Base-by-base conservation (phyloP, 1,140 invertebrate genomes). In the Drosophila pandora region DNA sequence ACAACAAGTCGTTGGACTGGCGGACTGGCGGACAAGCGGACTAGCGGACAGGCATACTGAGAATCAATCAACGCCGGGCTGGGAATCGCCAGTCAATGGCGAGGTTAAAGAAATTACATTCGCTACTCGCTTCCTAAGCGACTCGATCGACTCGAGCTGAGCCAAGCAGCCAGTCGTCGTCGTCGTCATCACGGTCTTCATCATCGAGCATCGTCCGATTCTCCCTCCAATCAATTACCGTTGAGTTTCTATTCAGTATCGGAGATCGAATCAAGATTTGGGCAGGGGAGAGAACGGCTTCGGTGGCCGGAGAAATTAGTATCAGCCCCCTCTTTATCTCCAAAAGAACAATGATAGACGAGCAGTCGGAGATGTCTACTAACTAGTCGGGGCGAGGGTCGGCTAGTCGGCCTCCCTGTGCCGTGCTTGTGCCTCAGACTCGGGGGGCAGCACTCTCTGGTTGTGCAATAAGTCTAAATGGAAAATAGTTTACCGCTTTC, bases 91-190 rank as follows among this genome's bases (percentile, higher is more conserved):
- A 8, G 39, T 39, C 68, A 72, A 72, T 73, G 70, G 62, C 73
- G 73, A 73, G 70, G 70, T 63, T 73, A 56, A 73, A 73, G 70
- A 73, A 73, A 72, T 72, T 72, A 72, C 49, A 72, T 71, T 72
- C 39, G 65, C 28, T 72, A 68, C 67, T 28, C 25, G 25, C 25
- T 25, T 25, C 67, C 68, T 53, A 60, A 54, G 61, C 67, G 71
- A 65, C 72, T 30, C 7, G 25, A 69, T 69, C 64, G 62, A 68
- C 55, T 67, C 62, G 17, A 39, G 49, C 8, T 32, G 7, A 8
- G 8, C 7, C 41, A 47, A 56, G 49, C 43, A 68, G 30, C 21
- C 39, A n/a, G 4, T 39, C 8, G 30, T 12, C 9, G 2, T 34
- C 32, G 10, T 12, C 10, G 0, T 37, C 9, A 12, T 10, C 34